These are phyloP conservation scores for Leucoraja ocellata DNA, from an alignment of 2,797 vertebrate species.

Conservation along the genomic window DNA sequence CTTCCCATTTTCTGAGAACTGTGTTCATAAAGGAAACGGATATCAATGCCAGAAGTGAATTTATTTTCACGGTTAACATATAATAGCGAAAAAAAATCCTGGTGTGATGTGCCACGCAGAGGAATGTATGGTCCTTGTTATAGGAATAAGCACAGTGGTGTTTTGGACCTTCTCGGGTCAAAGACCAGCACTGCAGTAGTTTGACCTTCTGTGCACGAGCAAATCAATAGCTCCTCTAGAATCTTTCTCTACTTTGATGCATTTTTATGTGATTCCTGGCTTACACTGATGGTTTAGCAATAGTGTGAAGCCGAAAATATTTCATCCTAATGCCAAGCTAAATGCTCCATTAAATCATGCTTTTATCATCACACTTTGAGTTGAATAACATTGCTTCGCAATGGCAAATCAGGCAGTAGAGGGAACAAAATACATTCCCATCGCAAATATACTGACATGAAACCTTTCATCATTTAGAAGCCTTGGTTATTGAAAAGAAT, in stretches of 20 bases:
- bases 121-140: background rate
- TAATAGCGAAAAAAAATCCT: background rate
- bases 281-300: background rate
- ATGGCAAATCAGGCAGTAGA: background rate
- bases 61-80: background rate
- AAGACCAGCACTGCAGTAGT: background rate
- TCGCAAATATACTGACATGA: background rate
- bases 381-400: background rate
- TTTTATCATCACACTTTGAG: background rate
- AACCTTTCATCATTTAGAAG: background rate
- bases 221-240: background rate
- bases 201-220: background rate
- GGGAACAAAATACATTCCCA: background rate
- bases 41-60: background rate
- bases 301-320: background rate
- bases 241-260: background rate
- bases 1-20: background rate
- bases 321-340: background rate
- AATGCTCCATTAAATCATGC: background rate
- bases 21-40: background rate
- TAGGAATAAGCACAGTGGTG: background rate
- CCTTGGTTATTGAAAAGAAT: background rate
- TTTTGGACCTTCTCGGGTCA: background rate
- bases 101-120: background rate
- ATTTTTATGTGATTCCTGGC: background rate